Evolutionary conservation across 2,113 vertebrate species (phyloP), one percentile per base, ranked within the genome.

Genomic region (Crypturellus undulatus): DNA sequence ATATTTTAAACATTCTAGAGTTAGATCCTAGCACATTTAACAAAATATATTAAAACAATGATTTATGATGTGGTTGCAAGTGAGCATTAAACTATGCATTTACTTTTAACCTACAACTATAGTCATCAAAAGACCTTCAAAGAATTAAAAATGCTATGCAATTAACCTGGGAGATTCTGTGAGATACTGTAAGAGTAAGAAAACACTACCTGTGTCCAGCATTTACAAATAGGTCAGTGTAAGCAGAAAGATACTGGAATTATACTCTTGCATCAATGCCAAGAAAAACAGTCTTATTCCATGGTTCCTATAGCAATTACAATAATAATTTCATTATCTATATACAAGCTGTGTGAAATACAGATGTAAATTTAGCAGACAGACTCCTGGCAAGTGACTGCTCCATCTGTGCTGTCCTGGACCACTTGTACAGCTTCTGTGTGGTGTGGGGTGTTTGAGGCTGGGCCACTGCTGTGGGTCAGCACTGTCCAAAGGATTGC

Each of bases 11-110:
- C 80, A 95, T 11, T 2, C 2, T 59, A 93, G 87, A 89, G 92
- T 87, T 92, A 88, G 93, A 93, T 88, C 87, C 94, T 84, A 47
- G n/a, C 84, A 85, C 85, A 95, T 93, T 97, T 97, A 94, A 96
- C 79, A 97, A 96, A 96, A 85, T 87, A 86, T 89, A 96, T 95
- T 97, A 96, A 96, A 96, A 86, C 79, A 92, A 94, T 90, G 13
- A 95, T 94, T 96, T 90, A 84, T 87, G 47, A 22, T 11, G 3
- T 26, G 25, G 40, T 54, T 94, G 72, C 58, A 88, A 83, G 70
- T 85, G 87, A 92, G 90, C 2, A 2, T 52, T 56, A 72, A 86
- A 86, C 42, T 89, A 80, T 36, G 73, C 34, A 30, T 88, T 91
- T 95, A 75, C 51, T 92, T 93, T 84, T 64, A 95, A 91, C 21